Evolutionary conservation across 2,113 vertebrate genomes (phyloP), one percentile per base, ranked within the genome.

Genomic region (Calyptomena viridis): DNA sequence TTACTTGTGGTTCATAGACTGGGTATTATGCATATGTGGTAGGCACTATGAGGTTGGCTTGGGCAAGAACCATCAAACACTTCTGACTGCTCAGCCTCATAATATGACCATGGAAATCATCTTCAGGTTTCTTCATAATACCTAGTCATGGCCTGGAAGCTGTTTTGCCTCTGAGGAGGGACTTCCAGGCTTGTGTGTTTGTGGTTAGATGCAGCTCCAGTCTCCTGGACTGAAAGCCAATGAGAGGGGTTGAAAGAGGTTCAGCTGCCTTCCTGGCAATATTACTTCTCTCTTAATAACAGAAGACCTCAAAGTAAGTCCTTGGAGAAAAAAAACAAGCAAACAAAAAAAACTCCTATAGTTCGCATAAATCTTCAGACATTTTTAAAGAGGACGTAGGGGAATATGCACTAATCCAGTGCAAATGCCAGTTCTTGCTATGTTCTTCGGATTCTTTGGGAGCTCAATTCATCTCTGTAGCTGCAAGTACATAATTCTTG

Each of bases 31-130:
- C 73, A 35, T 21, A 49, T 39, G 83, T 56, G 69, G 79, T 49
- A 91, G 82, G 74, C 59, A 63, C 24, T 17, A 22, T 58, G 69
- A 95, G 69, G 60, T 7, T 64, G 49, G 68, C 44, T 96, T 93
- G 80, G 92, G 60, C 39, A 72, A 58, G 50, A 96, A 91, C 91
- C 83, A 90, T 44, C 40, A 39, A 85, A 62, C 16, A 8, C 20
- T 90, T 86, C 56, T 88, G 72, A 53, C 25, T 90, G 62, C 76
- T 73, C 58, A 87, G 75, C 79, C 50, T 74, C 18, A 1, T 40
- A 81, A 87, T 18, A 84, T 1, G 22, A 58, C 50, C 53, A 82
- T 50, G 60, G 86, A 93, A 88, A 35, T 17, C 33, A 82, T 39
- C 59, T 81, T 76, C 88, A 81, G 52, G 22, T 87, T 87, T 84